Base-by-base conservation (phyloP, 1,140 invertebrate species). In the Drosophila leontia region DNA sequence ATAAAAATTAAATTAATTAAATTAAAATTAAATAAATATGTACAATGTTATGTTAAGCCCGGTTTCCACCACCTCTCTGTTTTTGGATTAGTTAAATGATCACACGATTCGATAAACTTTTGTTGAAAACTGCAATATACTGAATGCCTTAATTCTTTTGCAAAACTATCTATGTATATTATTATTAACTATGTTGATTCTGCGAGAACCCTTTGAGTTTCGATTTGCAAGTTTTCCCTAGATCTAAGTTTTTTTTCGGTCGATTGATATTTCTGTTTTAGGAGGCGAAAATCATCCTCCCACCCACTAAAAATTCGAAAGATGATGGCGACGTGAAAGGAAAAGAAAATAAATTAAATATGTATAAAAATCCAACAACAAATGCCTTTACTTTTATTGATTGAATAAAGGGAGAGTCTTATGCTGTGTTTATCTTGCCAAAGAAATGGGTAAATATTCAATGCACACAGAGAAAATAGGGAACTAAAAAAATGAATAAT, bases 231-330 rank as follows among this genome's bases (percentile, higher is more conserved):
- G 65, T 72, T 72, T 58, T 41, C n/a, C 51, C 69, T 72, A 72
- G 68, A 48, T 35, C 69, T 72, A 72, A 72, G 69, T 59, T 72
- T 72, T 42, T 34, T 60, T 72, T 71, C 63, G 44, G 29, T 70
- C 79, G 65, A 80, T 80, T 87, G 68, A 83, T 86, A 87, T 85
- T 87, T 87, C 48, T 82, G 82, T 85, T 85, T 71, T 85, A 75
- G 82, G 64, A 68, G 57, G 78, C 78, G 45, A 70, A 55, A 69
- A 39, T 39, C 19, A 12, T 34, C 51, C 51, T 56, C 7, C 35
- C 61, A 45, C 41, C 45, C 39, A 41, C 17, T 7, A 57, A 53
- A 60, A 60, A 68, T 37, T 57, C 39, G 53, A 63, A 62, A 45
- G 34, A 69, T 50, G 57, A 53, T 42, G 65, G 44, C 37, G 51